These are phyloP conservation scores for Caenorhabditis sp. DNA, from an alignment of 2,888 invertebrate genomes.

Conservation along the genomic window DNA sequence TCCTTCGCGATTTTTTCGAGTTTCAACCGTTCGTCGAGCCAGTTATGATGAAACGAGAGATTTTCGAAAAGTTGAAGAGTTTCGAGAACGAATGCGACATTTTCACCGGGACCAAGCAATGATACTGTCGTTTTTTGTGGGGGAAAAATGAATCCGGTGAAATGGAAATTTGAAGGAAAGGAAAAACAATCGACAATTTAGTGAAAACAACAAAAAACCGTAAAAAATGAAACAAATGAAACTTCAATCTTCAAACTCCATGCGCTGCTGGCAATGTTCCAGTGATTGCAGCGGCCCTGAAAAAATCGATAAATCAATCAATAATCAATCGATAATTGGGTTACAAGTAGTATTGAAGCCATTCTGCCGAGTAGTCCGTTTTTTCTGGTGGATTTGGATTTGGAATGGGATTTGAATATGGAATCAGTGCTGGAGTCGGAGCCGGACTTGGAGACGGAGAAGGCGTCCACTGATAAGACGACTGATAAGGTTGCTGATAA, in stretches of 20 bases:
- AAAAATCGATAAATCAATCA: not conserved
- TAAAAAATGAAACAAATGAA: no score
- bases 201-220: no score
- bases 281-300: not conserved
- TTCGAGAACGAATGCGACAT: conserved; percentile 19
- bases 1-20: conserved; percentile 9
- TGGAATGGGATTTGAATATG: no score
- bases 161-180: not conserved
- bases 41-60: conserved; percentile 22
- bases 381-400: not conserved
- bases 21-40: conserved; percentile 16
- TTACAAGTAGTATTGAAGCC: not conserved
- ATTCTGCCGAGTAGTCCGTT: not conserved
- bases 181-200: no score
- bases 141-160: no score
- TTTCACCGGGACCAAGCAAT: conserved; percentile 13
- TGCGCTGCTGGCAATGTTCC: not conserved
- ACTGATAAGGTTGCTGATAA: no score
- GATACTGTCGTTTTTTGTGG: not conserved
- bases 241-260: no score
- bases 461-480: no score
- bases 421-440: not conserved
- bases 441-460: not conserved
- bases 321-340: not conserved
- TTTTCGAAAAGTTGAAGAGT: conserved; percentile 10